phyloP scores from a whole-genome alignment of 2,113 vertebrate species.

The Cyanocitta stelleri region DNA sequence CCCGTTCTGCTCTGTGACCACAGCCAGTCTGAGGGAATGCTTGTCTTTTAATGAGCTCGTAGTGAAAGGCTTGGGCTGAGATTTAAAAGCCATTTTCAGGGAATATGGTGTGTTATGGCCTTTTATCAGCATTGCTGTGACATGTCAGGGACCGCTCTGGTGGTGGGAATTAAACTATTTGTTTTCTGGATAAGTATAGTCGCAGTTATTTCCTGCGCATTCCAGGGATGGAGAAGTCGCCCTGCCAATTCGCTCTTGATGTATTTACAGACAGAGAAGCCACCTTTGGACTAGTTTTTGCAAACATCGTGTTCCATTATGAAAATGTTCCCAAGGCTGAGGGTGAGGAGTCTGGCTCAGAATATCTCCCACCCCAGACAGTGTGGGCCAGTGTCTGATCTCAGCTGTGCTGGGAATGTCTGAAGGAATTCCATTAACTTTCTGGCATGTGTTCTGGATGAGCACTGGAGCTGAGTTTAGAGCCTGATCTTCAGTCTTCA shows the following conservation, averaged over 20 bases:
- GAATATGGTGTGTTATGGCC: background rate
- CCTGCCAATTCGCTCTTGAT: conserved; percentile 39
- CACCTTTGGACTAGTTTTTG: conserved; percentile 55
- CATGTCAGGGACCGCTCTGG: background rate
- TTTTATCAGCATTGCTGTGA: background rate
- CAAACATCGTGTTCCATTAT: conserved; percentile 5
- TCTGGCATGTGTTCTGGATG: background rate
- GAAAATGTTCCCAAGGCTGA: conserved; percentile 25
- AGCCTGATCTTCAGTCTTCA: conserved; percentile 2
- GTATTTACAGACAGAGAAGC: conserved; percentile 51
- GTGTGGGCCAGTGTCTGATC: conserved; percentile 27
- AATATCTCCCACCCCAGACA: conserved; percentile 17
- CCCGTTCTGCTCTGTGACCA: background rate
- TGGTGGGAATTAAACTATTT: conserved; percentile 47
- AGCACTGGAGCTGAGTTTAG: background rate
- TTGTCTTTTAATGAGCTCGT: background rate
- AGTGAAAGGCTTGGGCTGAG: conserved; percentile 18
- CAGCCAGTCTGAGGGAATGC: background rate
- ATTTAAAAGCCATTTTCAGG: background rate
- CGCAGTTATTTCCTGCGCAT: conserved; percentile 63
- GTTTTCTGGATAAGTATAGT: conserved; percentile 47
- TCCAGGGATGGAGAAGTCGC: conserved; percentile 18
- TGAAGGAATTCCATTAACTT: conserved; percentile 31
- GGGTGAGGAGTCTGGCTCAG: conserved; percentile 25
- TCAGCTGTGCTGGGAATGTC: background rate